Percentiles rank a stretch among this genome's conserved stretches.
Evolutionary conservation across 2,113 vertebrate species (phyloP).

Genomic region (Dipodomys merriami): DNA sequence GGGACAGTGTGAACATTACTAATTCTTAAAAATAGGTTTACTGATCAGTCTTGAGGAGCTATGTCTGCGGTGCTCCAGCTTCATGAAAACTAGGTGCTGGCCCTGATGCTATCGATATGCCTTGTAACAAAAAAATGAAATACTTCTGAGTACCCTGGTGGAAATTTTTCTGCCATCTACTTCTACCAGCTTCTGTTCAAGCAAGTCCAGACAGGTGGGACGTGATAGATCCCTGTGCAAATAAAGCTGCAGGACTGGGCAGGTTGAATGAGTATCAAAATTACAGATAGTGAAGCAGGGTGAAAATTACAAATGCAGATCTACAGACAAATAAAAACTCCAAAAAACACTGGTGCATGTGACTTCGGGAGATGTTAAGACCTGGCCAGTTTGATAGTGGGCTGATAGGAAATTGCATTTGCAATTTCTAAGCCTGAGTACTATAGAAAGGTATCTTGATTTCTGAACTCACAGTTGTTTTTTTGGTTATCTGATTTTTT

Average conservation of each 20-base stretch:
- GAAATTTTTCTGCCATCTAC: constrained; percentile 8
- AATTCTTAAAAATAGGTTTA: neutral
- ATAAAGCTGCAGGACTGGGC: constrained; percentile 35
- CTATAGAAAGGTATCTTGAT: neutral
- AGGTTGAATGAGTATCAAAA: neutral
- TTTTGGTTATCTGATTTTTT: neutral
- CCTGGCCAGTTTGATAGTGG: neutral
- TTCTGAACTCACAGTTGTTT: constrained; percentile 4
- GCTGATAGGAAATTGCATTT: neutral
- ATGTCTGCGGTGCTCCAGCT: neutral
- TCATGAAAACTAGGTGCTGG: neutral
- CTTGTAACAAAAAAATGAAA: neutral
- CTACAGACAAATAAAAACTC: neutral
- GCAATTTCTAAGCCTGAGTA: neutral
- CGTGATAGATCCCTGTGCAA: constrained; percentile 27
- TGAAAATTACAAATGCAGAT: neutral
- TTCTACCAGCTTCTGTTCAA: neutral
- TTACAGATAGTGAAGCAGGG: neutral
- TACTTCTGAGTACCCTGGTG: neutral
- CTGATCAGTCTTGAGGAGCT: neutral
- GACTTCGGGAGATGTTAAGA: neutral
- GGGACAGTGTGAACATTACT: neutral
- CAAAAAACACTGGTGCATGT: neutral
- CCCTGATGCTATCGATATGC: neutral
- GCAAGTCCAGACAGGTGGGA: constrained; percentile 63